Evolutionary conservation across 1,140 invertebrate genomes (phyloP).

Genomic region (Hermetia illucens): DNA sequence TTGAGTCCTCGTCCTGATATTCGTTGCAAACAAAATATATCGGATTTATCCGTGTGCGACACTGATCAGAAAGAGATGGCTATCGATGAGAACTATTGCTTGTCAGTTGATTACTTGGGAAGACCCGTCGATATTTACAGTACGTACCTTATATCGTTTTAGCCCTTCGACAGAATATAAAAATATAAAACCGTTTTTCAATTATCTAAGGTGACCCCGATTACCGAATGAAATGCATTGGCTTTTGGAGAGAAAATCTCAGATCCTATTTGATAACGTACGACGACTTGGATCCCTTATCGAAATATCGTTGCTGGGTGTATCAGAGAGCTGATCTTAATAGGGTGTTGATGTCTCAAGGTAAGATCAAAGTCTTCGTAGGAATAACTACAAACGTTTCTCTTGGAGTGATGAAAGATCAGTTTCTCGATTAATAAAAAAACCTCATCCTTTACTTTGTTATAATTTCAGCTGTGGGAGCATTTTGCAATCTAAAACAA

Average conservation of each 20-base stretch:
- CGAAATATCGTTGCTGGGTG: slow-evolving; percentile 94
- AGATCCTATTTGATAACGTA: slow-evolving; percentile 95
- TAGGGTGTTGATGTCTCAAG: slow-evolving; percentile 67
- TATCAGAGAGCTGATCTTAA: slow-evolving; percentile 93
- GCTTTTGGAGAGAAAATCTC: slow-evolving; percentile 95
- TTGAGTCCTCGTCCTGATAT: slow-evolving; percentile 81
- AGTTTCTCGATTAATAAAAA: too few relatives aligned
- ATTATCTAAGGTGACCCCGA: slow-evolving; percentile 60
- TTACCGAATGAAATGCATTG: slow-evolving; percentile 94
- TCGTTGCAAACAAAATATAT: slow-evolving; percentile 86
- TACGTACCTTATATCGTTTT: slow-evolving; percentile 3
- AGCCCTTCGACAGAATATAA: too few relatives aligned
- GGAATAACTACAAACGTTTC: too few relatives aligned
- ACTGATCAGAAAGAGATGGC: slow-evolving; percentile 85
- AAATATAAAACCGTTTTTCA: slow-evolving; percentile 29
- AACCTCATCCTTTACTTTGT: too few relatives aligned
- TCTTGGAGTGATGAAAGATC: too few relatives aligned
- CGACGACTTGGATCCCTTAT: slow-evolving; percentile 90
- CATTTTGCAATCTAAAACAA: slow-evolving; percentile 82
- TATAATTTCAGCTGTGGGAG: slow-evolving; percentile 51
- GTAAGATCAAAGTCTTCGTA: too few relatives aligned
- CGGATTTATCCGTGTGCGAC: slow-evolving; percentile 88
- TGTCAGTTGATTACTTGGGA: slow-evolving; percentile 89
- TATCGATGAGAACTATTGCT: slow-evolving; percentile 89
- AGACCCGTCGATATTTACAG: slow-evolving; percentile 86